These are phyloP conservation scores for Philaenus spumarius DNA, from an alignment of 1,140 invertebrate genomes.

Conservation along the genomic window DNA sequence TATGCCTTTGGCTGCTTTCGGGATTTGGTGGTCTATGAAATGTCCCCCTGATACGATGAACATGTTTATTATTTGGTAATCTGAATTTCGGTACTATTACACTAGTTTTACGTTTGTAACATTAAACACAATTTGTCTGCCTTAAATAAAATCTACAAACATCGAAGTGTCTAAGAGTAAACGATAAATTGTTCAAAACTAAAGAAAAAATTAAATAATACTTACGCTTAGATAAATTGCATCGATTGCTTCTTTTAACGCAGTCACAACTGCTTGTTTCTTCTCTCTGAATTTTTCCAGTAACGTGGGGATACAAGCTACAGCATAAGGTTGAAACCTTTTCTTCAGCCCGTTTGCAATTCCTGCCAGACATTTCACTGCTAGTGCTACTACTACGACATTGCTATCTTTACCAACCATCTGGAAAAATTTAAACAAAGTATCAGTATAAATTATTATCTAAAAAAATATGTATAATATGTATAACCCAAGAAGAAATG, in stretches of 20 bases:
- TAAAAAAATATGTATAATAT: no score
- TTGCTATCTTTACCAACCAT: constrained; percentile 91
- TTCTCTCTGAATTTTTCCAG: constrained; percentile 98
- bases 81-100: no score
- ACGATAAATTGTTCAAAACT: constrained; percentile 17
- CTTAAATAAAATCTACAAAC: no score
- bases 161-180: no score
- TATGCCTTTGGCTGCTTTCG: no score
- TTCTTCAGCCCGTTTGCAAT: constrained; percentile 83
- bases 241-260: constrained; percentile 87
- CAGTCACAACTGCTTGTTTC: constrained; percentile 81
- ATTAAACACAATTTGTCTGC: no score
- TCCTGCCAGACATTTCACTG: constrained; percentile 74
- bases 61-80: no score
- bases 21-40: no score
- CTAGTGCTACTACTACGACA: constrained; percentile 84
- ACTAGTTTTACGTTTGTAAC: no score
- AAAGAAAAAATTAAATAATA: constrained; percentile 26
- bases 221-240: constrained; percentile 74
- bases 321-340: constrained; percentile 78
- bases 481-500: no score
- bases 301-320: constrained; percentile 68
- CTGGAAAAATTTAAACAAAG: constrained; percentile 46
- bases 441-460: no score
- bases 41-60: no score